Base-by-base conservation (phyloP, 2,888 invertebrate genomes). In the Sinhomidia bicolor region DNA sequence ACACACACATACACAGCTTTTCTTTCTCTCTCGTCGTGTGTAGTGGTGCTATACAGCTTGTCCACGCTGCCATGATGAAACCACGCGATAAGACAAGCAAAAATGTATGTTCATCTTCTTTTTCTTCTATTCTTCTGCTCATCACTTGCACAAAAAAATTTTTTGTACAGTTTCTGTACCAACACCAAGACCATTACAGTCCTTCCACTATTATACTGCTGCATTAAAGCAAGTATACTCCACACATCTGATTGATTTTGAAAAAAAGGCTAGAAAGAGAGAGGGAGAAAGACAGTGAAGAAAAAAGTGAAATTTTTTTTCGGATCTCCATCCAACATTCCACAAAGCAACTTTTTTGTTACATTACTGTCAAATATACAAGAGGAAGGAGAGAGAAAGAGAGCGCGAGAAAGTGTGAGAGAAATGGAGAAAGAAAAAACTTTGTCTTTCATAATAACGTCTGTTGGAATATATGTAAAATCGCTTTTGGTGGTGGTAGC, bases 181-280 rank as follows among this genome's bases (percentile, higher is more conserved):
- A 7, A 41, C 41, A 1, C 4, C 17, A 47, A 2, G 7, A 2
- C 14, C 10, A 14, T 47, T 47, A n/a, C 17, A 17, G 4, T 51
- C 17, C 60, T 17, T 29, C 9, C 68, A 51, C 17, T 36, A 47
- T 44, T 4, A 57, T 4, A 65, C 62, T 32, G 32, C 62, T 65
- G 14, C 62, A 32, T 32, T 65, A 29, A 26, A 32, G 62, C 32
- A n/a, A n/a, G n/a, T 17, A 9, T 17, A 32, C 17, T 32, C 65
- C 3, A 32, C 29, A 68, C 51, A 68, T 82, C 54, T 82, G 68
- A 71, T 51, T 71, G 82, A 68, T 82, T 82, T 82, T 32, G n/a
- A 36, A 29, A 57, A 65, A 26, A 60, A 60, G 10, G 9, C 9
- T 29, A 23, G 4, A 60, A 10, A 79, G 41, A 26, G 26, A 5